A percentile compares a stretch with the other conserved stretches of the same genome.
Conservation (phyloP, 2,113 vertebrate genomes). For the Rattus norvegicus region DNA sequence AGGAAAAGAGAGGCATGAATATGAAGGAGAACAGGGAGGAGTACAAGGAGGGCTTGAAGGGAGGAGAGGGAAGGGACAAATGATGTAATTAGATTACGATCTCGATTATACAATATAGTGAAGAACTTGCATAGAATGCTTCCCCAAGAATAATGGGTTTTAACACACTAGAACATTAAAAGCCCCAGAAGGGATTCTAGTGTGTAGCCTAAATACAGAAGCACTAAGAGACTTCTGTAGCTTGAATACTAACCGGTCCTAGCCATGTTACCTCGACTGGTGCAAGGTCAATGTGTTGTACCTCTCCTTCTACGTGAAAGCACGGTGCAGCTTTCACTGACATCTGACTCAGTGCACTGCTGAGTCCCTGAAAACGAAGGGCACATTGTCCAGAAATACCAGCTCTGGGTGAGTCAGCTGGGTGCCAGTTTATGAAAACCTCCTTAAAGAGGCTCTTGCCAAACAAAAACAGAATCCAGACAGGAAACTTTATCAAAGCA, state of each 20-base stretch:
- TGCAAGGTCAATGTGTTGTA: background rate
- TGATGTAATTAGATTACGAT: background rate
- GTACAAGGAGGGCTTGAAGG: background rate
- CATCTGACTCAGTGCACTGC: background rate
- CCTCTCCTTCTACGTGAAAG: background rate
- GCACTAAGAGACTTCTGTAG: background rate
- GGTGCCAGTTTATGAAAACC: constrained; percentile 26
- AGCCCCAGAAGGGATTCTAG: constrained; percentile 12
- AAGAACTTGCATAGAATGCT: background rate
- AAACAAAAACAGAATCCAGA: constrained; percentile 52
- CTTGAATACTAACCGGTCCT: background rate
- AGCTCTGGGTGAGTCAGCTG: background rate
- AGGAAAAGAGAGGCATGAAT: background rate
- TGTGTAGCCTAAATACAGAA: background rate
- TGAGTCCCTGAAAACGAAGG: constrained; percentile 32
- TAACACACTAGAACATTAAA: constrained; percentile 10
- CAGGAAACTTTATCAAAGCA: constrained; percentile 17
- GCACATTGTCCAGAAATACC: background rate
- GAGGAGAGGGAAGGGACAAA: background rate
- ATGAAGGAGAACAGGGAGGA: background rate
- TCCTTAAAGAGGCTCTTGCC: constrained; percentile 1
- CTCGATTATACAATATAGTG: background rate
- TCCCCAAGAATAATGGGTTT: constrained; percentile 3
- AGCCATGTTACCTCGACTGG: background rate
- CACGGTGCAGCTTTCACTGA: constrained; percentile 34